Evolutionary conservation across 2,888 invertebrate species (phyloP).

Genomic region (Euplexia lucipara): DNA sequence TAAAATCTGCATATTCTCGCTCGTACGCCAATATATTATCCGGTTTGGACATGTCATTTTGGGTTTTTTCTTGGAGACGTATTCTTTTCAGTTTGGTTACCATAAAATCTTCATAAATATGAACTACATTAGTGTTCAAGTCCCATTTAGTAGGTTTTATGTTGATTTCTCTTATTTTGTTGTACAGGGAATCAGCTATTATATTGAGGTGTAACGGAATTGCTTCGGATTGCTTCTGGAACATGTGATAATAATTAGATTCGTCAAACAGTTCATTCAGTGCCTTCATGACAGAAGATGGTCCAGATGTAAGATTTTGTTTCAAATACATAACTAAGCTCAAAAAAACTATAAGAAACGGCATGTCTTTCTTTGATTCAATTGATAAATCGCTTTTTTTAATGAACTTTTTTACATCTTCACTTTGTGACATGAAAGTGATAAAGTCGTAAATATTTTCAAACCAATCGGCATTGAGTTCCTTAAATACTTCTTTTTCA

Average conservation of each 20-base stretch:
- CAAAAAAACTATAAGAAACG: background rate
- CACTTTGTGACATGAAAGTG: background rate
- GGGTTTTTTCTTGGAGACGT: conserved; percentile 8
- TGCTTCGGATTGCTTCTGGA: background rate
- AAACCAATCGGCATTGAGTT: background rate
- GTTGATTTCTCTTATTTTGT: conserved; percentile 8
- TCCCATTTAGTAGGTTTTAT: background rate
- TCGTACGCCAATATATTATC: no score
- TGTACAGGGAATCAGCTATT: conserved; percentile 26
- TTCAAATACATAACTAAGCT: conserved; percentile 4
- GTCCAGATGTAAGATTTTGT: background rate
- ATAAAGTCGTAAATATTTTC: background rate
- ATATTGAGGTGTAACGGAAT: conserved; percentile 36
- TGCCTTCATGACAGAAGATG: no score
- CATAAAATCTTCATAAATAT: conserved; percentile 2
- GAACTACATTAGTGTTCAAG: background rate
- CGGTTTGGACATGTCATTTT: conserved; percentile 11
- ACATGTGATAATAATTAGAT: background rate
- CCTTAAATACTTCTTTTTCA: background rate
- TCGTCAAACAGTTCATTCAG: no score
- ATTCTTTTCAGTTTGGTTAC: background rate
- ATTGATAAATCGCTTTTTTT: background rate
- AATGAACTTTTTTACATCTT: background rate
- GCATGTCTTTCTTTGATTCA: background rate
- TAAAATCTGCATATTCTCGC: background rate